Percentiles rank a stretch among this genome's conserved stretches.
These are phyloP conservation scores for Catonia carolina DNA, from an alignment of 2,888 invertebrate genomes.

Conservation along the genomic window DNA sequence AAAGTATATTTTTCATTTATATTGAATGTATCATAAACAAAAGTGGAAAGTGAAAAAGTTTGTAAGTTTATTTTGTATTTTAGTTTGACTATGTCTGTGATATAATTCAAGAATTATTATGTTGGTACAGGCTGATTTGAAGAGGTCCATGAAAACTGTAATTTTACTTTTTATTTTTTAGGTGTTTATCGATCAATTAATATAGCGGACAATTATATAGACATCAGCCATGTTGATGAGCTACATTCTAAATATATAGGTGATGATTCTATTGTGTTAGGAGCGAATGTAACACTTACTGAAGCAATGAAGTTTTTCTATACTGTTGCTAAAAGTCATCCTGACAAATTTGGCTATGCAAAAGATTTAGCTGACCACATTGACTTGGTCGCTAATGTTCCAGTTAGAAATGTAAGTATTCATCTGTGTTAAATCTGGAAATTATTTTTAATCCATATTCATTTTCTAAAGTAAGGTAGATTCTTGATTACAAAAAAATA, in stretches of 20 bases:
- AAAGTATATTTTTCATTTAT: too few relatives aligned
- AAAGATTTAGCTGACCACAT: constrained; percentile 53
- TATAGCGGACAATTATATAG: constrained; percentile 44
- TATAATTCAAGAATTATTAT: too few relatives aligned
- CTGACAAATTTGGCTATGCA: constrained; percentile 51
- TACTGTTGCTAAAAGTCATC: constrained; percentile 17
- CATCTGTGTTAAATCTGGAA: background rate
- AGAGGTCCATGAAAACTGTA: too few relatives aligned
- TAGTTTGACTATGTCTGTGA: too few relatives aligned
- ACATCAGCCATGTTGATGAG: constrained; percentile 46
- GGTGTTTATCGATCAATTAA: constrained; percentile 44
- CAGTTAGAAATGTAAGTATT: constrained; percentile 61
- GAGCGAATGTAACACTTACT: constrained; percentile 51
- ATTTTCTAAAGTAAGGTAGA: background rate
- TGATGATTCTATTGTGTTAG: constrained; percentile 43
- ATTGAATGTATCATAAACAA: too few relatives aligned
- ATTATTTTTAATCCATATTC: background rate
- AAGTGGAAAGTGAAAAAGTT: too few relatives aligned
- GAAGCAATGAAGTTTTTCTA: constrained; percentile 45
- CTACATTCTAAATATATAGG: constrained; percentile 41
- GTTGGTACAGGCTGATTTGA: too few relatives aligned
- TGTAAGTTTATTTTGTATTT: too few relatives aligned
- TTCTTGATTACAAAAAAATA: too few relatives aligned
- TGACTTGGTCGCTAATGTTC: constrained; percentile 59
- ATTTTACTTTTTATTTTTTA: background rate